Conservation (phyloP, 2,113 vertebrate genomes). For the Chionomys nivalis region DNA sequence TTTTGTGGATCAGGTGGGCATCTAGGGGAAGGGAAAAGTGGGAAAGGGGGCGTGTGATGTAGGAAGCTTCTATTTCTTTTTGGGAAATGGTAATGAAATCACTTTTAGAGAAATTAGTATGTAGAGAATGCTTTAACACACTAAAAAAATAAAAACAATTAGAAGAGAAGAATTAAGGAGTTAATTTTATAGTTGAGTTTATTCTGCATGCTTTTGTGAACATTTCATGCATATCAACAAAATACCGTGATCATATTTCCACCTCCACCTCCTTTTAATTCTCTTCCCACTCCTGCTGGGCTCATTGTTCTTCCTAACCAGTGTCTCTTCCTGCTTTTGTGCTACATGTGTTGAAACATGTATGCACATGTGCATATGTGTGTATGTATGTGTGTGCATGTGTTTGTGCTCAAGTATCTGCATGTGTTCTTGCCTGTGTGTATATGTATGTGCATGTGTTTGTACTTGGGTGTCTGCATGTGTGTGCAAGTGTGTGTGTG, state of each 20-base stretch:
- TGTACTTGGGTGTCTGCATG: too few species aligned
- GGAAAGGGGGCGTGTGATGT: neutral
- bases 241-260: too few species aligned
- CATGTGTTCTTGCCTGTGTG: too few species aligned
- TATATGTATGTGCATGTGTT: too few species aligned
- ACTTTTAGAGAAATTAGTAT: constrained; percentile 11
- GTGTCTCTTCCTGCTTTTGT: neutral
- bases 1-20: neutral
- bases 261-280: too few species aligned
- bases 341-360: neutral
- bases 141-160: neutral
- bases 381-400: neutral
- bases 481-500: too few species aligned
- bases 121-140: neutral
- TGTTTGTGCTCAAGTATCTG: neutral
- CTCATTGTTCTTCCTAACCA: neutral
- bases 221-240: neutral
- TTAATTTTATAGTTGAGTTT: neutral
- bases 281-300: too few species aligned
- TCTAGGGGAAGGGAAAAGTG: neutral
- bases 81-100: neutral
- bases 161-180: neutral
- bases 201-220: neutral
- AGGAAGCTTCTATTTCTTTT: neutral
- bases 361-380: neutral